phyloP scores from a whole-genome alignment of 23 tunicate species.

The Ascidia mentula region DNA sequence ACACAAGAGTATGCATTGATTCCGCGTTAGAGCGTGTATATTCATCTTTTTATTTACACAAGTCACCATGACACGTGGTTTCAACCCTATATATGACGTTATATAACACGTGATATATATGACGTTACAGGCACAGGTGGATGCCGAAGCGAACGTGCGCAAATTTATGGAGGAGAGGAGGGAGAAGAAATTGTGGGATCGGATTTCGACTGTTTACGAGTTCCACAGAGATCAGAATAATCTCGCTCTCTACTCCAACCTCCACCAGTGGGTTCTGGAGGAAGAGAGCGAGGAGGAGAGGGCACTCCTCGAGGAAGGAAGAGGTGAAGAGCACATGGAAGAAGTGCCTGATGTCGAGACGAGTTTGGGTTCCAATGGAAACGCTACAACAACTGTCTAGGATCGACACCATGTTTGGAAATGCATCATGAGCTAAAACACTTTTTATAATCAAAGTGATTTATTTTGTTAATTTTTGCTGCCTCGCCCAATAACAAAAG shows the following conservation, averaged over 20 bases:
- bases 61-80: no score
- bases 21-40: no score
- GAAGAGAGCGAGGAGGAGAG: constrained; percentile 9
- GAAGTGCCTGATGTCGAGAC: no score
- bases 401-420: no score
- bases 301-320: neutral
- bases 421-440: no score
- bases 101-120: neutral
- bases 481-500: no score
- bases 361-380: neutral
- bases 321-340: neutral
- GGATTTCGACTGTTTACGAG: constrained; percentile 66
- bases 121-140: constrained; percentile 54
- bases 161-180: constrained; percentile 65
- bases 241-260: constrained; percentile 59
- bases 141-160: constrained; percentile 62
- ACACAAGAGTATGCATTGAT: no score
- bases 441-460: no score
- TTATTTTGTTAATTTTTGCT: no score
- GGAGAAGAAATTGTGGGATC: constrained; percentile 60
- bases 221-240: constrained; percentile 61
- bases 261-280: constrained; percentile 55
- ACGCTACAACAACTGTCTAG: no score
- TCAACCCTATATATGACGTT: neutral
- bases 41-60: no score